Evolutionary conservation across 2,797 vertebrate genomes (phyloP), one percentile per base, ranked within the genome.

Genomic region (Pterois miles): DNA sequence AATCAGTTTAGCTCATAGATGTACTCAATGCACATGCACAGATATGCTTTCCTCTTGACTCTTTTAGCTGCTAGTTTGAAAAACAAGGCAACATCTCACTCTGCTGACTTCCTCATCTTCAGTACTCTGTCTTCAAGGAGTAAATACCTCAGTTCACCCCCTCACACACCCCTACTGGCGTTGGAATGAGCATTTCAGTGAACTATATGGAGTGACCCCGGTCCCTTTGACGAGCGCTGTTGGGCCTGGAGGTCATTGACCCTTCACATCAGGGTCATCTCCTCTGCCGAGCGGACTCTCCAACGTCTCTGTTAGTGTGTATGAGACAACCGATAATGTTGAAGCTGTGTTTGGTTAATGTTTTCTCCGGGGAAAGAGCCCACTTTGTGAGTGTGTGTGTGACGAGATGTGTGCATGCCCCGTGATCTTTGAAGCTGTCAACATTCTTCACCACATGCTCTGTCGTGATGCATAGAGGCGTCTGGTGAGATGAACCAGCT

Each of bases 401-500:
- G 34, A 50, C 18, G 13, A 48, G 43, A 48, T 33, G 72, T 65
- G 65, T 62, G 43, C 11, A 11, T 65, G 48, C 11, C 53, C 12
- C 53, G 5, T 78, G 76, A 84, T 86, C 86, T 90, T 85, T 83
- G 74, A 76, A 81, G 83, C 85, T 78, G 82, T 87, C 82, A 82
- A 78, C 87, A 87, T 92, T 90, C 83, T 72, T 87, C 80, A 72
- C 74, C 80, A 65, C 90, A 86, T 83, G 80, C 77, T 78, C 76
- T 65, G 86, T 87, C 84, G 81, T 86, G 73, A 80, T 84, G 81
- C 86, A 79, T 56, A 29, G 81, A 89, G 86, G 91, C 63, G 78
- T 91, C 81, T 90, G 80, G 74, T 88, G 85, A 92, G 86, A 86
- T 71, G 85, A 86, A 85, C 76, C 90, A 91, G 88, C 84, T 87